These are phyloP conservation scores for Drosophila watanabei DNA, from an alignment of 1,140 invertebrate species.

Conservation along the genomic window DNA sequence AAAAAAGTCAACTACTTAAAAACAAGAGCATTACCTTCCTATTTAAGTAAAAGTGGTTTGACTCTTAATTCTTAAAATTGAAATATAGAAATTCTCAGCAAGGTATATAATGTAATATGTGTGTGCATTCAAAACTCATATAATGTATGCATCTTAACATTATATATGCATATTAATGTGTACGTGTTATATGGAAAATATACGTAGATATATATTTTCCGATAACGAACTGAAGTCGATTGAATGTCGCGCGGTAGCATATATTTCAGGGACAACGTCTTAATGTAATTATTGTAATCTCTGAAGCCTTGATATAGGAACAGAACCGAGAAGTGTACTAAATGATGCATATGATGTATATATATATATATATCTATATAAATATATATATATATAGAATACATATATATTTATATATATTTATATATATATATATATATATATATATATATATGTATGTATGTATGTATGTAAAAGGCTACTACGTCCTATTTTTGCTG, in stretches of 20 bases:
- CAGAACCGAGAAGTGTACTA: conserved; percentile 13
- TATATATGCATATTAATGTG: conserved; percentile 2
- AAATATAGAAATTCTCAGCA: conserved; percentile 29
- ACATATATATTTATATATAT: conserved; percentile 42
- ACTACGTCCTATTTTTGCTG: conserved; percentile 37
- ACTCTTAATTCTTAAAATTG: conserved; percentile 27
- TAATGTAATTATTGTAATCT: conserved; percentile 22
- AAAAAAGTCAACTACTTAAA: conserved; percentile 49
- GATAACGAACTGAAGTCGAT: conserved; percentile 22
- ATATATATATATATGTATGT: conserved; percentile 34
- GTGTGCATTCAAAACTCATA: conserved; percentile 21
- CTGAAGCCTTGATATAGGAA: conserved; percentile 9
- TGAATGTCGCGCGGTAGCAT: conserved; percentile 23
- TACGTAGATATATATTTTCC: conserved; percentile 2
- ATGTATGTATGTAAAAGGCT: conserved; percentile 24
- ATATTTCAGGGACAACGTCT: conserved; percentile 32
- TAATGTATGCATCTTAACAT: conserved; percentile 8
- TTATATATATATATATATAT: conserved; percentile 39
- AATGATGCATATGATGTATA: conserved; percentile 29
- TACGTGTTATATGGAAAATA: conserved; percentile 10
- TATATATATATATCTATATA: conserved; percentile 31
- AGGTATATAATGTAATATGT: conserved; percentile 14
- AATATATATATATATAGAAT: conserved; percentile 35
- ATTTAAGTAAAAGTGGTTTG: conserved; percentile 52
- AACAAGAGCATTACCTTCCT: conserved; percentile 44